These are phyloP conservation scores for Pyralis farinalis DNA, from an alignment of 2,888 invertebrate species.

Conservation along the genomic window DNA sequence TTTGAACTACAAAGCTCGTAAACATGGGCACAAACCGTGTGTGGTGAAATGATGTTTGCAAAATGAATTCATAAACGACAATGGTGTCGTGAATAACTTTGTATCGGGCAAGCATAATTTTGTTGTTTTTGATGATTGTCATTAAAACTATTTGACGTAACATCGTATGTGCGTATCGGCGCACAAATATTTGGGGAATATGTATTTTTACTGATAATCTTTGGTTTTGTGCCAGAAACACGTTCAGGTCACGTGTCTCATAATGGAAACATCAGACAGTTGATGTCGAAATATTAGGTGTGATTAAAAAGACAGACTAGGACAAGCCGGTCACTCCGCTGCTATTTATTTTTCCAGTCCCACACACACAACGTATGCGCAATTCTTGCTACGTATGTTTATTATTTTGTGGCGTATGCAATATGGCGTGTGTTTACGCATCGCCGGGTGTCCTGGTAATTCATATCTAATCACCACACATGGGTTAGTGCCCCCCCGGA, in stretches of 20 bases:
- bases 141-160: not conserved
- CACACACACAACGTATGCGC: conserved; percentile 3
- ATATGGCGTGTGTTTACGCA: conserved; percentile 24
- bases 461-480: conserved; percentile 67
- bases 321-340: no score
- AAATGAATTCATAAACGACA: not conserved
- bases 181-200: not conserved
- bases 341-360: not conserved
- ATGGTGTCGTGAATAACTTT: no score
- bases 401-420: conserved; percentile 27
- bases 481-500: conserved; percentile 76
- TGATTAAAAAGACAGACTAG: not conserved
- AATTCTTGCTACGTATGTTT: conserved; percentile 3
- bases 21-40: not conserved
- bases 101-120: no score
- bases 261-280: conserved; percentile 4
- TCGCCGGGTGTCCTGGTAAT: conserved; percentile 34
- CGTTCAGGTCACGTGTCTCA: not conserved
- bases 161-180: conserved; percentile 1
- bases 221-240: conserved; percentile 7
- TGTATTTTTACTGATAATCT: conserved; percentile 3
- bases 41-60: not conserved
- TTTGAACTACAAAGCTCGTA: conserved; percentile 3
- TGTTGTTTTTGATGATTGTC: no score
- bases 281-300: not conserved